These are phyloP conservation scores for Gasterosteus aculeatus DNA, from an alignment of 2,113 vertebrate species.

Conservation along the genomic window DNA sequence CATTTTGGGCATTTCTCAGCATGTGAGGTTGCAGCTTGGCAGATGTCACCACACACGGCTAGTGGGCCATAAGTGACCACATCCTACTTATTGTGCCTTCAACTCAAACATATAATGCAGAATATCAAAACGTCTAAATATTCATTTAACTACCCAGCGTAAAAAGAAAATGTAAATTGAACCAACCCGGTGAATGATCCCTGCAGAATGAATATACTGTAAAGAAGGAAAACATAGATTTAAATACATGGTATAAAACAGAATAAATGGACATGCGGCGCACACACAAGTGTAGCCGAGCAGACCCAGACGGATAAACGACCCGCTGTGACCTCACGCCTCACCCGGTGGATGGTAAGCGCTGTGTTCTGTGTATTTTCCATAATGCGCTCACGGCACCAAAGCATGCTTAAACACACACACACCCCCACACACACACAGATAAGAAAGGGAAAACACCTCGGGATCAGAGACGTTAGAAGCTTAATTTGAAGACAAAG, in stretches of 20 bases:
- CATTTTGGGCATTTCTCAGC: background rate
- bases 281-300: background rate
- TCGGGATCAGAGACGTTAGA: background rate
- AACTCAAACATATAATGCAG: background rate
- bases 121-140: background rate
- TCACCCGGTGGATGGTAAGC: background rate
- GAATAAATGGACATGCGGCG: background rate
- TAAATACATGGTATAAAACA: background rate
- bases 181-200: slow-evolving; percentile 84
- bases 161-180: background rate
- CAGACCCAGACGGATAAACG: background rate
- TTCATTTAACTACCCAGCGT: background rate
- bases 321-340: background rate
- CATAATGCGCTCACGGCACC: background rate
- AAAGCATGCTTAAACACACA: background rate
- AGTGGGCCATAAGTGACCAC: background rate
- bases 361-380: slow-evolving; percentile 8
- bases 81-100: background rate
- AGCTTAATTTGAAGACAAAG: background rate
- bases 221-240: slow-evolving; percentile 28
- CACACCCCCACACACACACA: background rate
- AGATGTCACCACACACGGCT: background rate
- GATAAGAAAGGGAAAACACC: background rate
- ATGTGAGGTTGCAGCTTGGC: background rate
- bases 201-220: slow-evolving; percentile 85